Conservation (phyloP, 2,797 vertebrate species). For the Scleropages formosus region DNA sequence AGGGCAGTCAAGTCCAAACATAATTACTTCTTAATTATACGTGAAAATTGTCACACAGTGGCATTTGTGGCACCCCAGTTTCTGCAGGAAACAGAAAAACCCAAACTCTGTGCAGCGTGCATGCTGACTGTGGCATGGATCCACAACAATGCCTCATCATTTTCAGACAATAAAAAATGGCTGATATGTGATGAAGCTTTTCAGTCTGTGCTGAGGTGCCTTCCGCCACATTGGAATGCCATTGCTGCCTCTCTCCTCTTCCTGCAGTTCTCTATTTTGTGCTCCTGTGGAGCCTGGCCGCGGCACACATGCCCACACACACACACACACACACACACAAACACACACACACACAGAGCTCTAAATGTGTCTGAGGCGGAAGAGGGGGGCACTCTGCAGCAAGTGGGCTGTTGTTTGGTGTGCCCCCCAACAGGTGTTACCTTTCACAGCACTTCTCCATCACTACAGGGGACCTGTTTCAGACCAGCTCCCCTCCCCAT, state of each 20-base stretch:
- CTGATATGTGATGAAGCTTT: neutral
- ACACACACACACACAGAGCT: neutral
- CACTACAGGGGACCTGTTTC: slow-evolving; percentile 47
- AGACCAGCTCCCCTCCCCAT: slow-evolving; percentile 51
- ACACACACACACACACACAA: neutral
- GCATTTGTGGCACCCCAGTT: neutral
- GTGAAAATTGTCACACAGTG: neutral
- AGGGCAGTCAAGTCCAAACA: neutral
- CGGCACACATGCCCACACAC: neutral
- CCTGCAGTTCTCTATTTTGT: slow-evolving; percentile 1
- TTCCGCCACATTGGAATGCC: neutral
- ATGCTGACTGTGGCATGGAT: slow-evolving; percentile 4
- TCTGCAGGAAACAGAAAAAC: too few species aligned
- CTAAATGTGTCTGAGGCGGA: neutral
- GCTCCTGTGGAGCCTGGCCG: neutral
- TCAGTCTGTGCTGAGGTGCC: neutral
- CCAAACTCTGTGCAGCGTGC: slow-evolving; percentile 28
- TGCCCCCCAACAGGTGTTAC: slow-evolving; percentile 27
- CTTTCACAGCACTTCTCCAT: slow-evolving; percentile 7
- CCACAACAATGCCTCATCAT: neutral
- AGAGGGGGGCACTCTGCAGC: neutral
- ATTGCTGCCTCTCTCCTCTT: slow-evolving; percentile 1
- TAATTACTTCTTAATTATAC: slow-evolving; percentile 13
- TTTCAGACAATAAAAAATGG: neutral
- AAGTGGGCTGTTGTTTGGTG: slow-evolving; percentile 17